Base-by-base conservation (phyloP, 1,140 invertebrate genomes). In the Eriocheir sinensis region DNA sequence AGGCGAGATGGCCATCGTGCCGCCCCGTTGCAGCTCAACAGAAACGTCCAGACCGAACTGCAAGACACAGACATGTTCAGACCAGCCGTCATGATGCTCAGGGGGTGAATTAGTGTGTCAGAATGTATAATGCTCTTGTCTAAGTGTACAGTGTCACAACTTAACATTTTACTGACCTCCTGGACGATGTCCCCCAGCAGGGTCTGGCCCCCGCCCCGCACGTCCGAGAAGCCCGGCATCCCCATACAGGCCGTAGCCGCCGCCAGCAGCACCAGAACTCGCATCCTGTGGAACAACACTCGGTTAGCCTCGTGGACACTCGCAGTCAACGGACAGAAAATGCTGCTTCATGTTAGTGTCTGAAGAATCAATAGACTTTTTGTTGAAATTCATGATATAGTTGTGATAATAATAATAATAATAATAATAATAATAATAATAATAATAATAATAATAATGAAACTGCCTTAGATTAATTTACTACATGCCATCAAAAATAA, bases 1-100 rank as follows among this genome's bases (percentile, higher is more conserved):
- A 0, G 98, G 98, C 0, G 98, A 99, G 41, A 98, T 96, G n/a
- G 98, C 96, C 12, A 98, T 96, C 96, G 98, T 98, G 0, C 97
- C 97, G 3, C 9, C 2, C 8, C 79, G 38, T 0, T 44, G 34
- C 44, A 90, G 34, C n/a, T 48, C 40, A 4, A 48, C 0, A 17
- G 89, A 91, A 41, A 94, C 9, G 34, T 91, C 94, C 89, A 92
- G 34, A 17, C 79, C 94, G 30, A 92, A 86, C 89, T 94, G 94
- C 27, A 91, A 94, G 72, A 88, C 21, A 79, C 60, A 34, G 32
- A 79, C 0, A 27, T 38, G 0, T 12, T 83, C 34, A 72, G 38
- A 60, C 4, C 21, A 32, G 9, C 8, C 4, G 40, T 1, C n/a
- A 40, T 44, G 53, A 2, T 15, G n/a, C 30, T 48, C 12, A 60